phyloP scores from a whole-genome alignment of 2,113 vertebrate genomes.

The Arizona elegans region DNA sequence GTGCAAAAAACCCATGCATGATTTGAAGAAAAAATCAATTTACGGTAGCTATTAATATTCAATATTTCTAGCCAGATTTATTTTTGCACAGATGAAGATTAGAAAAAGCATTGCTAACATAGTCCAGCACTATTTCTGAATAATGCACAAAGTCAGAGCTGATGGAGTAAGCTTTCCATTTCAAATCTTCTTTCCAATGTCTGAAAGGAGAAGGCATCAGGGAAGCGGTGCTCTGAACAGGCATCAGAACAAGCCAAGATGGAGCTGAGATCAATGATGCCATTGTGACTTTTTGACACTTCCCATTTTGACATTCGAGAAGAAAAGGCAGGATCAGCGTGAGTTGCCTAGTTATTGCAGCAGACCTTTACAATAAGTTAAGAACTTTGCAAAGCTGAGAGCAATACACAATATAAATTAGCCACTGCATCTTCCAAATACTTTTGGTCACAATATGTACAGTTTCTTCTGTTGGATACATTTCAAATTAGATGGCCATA shows the following conservation, averaged over 20 bases:
- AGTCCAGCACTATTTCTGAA: background rate
- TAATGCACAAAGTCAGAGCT: background rate
- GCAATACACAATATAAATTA: background rate
- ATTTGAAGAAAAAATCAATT: background rate
- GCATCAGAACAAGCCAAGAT: background rate
- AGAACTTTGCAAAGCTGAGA: background rate
- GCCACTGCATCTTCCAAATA: background rate
- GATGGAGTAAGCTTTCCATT: background rate
- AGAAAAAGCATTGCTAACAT: background rate
- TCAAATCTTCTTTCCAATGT: background rate
- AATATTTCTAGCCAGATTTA: background rate
- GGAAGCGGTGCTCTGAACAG: background rate
- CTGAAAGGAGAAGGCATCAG: background rate
- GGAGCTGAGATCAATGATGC: background rate
- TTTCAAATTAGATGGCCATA: background rate
- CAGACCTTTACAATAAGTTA: background rate
- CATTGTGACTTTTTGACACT: background rate
- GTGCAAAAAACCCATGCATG: background rate
- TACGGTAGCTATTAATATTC: background rate
- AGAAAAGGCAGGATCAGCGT: background rate
- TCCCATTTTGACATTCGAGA: background rate
- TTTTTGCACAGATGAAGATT: background rate
- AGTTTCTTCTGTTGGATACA: background rate
- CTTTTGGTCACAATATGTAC: background rate
- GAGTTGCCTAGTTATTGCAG: background rate